Conservation (phyloP, 1,140 invertebrate genomes). For the Limonius californicus region DNA sequence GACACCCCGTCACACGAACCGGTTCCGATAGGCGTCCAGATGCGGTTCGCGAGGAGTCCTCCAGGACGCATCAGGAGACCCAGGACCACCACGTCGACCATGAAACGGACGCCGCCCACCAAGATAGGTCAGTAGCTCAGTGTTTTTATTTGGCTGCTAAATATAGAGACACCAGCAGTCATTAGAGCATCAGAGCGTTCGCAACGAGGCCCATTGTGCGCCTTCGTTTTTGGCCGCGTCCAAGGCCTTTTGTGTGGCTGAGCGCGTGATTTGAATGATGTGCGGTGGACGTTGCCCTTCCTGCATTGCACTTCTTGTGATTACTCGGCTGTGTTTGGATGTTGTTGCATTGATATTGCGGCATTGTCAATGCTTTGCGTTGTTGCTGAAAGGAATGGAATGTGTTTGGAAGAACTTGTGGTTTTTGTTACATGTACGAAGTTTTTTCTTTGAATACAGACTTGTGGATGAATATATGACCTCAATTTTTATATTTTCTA, state of each 20-base stretch:
- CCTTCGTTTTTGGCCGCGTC: not conserved
- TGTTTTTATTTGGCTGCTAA: not conserved
- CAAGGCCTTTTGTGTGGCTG: not conserved
- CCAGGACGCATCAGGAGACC: constrained; percentile 19
- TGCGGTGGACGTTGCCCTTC: not conserved
- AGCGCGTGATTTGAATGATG: too few relatives aligned
- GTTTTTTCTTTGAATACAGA: too few relatives aligned
- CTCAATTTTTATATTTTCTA: too few relatives aligned
- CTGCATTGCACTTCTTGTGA: not conserved
- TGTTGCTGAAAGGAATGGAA: too few relatives aligned
- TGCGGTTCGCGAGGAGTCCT: constrained; percentile 39
- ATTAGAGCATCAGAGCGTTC: too few relatives aligned
- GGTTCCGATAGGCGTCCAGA: constrained; percentile 44
- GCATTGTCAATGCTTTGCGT: too few relatives aligned
- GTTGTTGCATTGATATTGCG: too few relatives aligned
- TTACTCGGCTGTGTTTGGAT: not conserved
- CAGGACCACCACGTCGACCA: constrained; percentile 23
- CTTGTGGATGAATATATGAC: too few relatives aligned
- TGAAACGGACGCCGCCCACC: constrained; percentile 26
- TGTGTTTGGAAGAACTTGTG: too few relatives aligned
- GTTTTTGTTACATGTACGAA: too few relatives aligned
- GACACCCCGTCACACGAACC: constrained; percentile 43
- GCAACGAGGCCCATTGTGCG: too few relatives aligned
- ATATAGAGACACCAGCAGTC: too few relatives aligned
- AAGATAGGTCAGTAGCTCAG: constrained; percentile 30